Evolutionary conservation across 2,113 vertebrate species (phyloP), one percentile per base, ranked within the genome.

Genomic region (Myrmophylax atrothorax): DNA sequence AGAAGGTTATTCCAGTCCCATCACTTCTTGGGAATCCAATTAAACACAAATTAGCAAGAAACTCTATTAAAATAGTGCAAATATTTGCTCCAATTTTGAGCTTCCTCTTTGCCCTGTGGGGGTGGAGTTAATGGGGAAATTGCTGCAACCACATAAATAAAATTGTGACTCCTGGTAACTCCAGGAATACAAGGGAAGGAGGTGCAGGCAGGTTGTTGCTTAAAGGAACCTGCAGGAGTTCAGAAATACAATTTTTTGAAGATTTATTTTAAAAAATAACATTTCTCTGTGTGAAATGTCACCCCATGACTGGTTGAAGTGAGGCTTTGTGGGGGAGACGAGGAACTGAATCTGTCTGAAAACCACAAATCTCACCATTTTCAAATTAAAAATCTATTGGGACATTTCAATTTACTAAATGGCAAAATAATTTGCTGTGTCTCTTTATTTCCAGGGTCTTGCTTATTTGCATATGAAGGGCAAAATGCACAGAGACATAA

Each of bases 401-500:
- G 35, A 60, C 58, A 74, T 70, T 75, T 26, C 2, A 33, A 52
- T 55, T 15, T 59, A 18, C 56, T 14, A 14, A 52, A 24, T 16
- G 18, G 10, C 18, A 76, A 44, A 67, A 68, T 63, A 38, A 82
- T 4, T 2, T 0, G 3, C 20, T 44, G 4, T 69, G 10, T 67
- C 13, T 81, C 59, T 83, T 18, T 15, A 7, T 96, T 95, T 95
- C 42, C 95, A 99, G 99, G 99, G 99, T 96, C 98, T 99, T 96
- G 98, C 98, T 49, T 99, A 99, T 98, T 98, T 99, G 92, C 99
- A 99, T 97, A 98, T 78, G 95, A 99, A 99, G 97, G 99, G 98
- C 70, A 99, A 99, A 98, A 99, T 99, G 99, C 99, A 99, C 94
- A 98, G 99, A 94, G 99, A 99, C 95, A 99, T 99, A 87, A 99